A percentile compares a stretch with the other conserved stretches of the same genome.
These are phyloP conservation scores for Sinotaia quadrata DNA, from an alignment of 2,888 invertebrate species.

Conservation along the genomic window DNA sequence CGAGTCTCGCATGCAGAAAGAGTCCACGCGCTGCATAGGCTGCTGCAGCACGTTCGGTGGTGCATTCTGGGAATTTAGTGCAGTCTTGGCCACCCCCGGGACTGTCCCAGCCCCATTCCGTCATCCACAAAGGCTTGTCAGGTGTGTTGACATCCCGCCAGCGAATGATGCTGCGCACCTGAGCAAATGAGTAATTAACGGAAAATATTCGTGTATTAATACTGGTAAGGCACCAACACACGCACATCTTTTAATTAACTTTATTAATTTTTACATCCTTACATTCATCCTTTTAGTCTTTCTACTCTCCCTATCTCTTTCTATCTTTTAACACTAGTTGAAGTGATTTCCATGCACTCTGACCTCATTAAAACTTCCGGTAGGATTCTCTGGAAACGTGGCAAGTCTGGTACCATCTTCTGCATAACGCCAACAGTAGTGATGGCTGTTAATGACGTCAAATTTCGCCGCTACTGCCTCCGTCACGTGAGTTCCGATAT, in stretches of 20 bases:
- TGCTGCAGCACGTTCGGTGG: slow-evolving; percentile 47
- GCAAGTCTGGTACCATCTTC: slow-evolving; percentile 43
- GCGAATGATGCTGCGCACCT: slow-evolving; percentile 44
- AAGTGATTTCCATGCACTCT: not conserved
- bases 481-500: slow-evolving; percentile 54
- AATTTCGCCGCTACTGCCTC: slow-evolving; percentile 38
- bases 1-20: slow-evolving; percentile 42
- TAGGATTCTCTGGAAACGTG: slow-evolving; percentile 51
- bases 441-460: slow-evolving; percentile 50
- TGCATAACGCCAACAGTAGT: slow-evolving; percentile 48
- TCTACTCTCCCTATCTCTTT: not conserved
- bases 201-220: not conserved
- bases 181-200: slow-evolving; percentile 35
- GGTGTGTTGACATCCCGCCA: slow-evolving; percentile 54
- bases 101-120: slow-evolving; percentile 61
- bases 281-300: not conserved
- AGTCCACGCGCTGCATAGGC: slow-evolving; percentile 51
- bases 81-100: slow-evolving; percentile 46
- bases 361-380: slow-evolving; percentile 31
- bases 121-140: slow-evolving; percentile 51
- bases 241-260: too few species aligned
- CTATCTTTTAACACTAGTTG: not conserved
- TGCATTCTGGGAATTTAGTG: slow-evolving; percentile 46
- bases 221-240: not conserved
- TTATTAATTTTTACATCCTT: too few species aligned